A percentile compares a stretch with the other conserved stretches of the same genome.
Evolutionary conservation across 2,888 invertebrate genomes (phyloP).

Genomic region (Caenorhabditis afra): DNA sequence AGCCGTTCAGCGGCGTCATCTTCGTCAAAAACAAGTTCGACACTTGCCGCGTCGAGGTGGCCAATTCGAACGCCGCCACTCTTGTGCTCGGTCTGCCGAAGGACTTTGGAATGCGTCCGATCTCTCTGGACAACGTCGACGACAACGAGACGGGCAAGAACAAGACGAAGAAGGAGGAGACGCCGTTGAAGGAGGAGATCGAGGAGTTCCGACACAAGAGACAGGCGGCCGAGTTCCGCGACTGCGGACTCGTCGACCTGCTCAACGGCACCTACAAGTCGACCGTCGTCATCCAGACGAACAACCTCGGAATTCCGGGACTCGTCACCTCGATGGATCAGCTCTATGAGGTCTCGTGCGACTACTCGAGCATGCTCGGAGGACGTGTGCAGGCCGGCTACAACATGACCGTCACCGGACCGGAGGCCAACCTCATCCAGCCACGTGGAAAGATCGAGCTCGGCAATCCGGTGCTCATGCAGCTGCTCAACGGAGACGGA

Average conservation of each 20-base stretch:
- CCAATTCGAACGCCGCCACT: constrained; percentile 74
- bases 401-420: constrained; percentile 79
- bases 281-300: constrained; percentile 80
- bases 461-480: constrained; percentile 80
- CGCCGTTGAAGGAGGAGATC: constrained; percentile 58
- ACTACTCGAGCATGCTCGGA: constrained; percentile 79
- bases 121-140: constrained; percentile 70
- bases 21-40: constrained; percentile 81
- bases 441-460: constrained; percentile 80
- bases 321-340: constrained; percentile 80
- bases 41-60: constrained; percentile 80
- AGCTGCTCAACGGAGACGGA: constrained; percentile 74
- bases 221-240: constrained; percentile 73
- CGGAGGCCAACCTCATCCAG: constrained; percentile 79
- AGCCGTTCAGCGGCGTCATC: constrained; percentile 79
- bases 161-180: constrained; percentile 52
- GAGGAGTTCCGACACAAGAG: constrained; percentile 71
- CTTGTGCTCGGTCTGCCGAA: constrained; percentile 78
- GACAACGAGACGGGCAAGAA: constrained; percentile 65
- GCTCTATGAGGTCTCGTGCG: constrained; percentile 77
- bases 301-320: constrained; percentile 80
- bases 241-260: constrained; percentile 79
- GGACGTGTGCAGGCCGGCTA: constrained; percentile 78
- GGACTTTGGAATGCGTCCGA: constrained; percentile 80
- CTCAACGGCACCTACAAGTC: constrained; percentile 79